phyloP scores from a whole-genome alignment of 2,888 invertebrate species.

The Drosophila aldrichi region DNA sequence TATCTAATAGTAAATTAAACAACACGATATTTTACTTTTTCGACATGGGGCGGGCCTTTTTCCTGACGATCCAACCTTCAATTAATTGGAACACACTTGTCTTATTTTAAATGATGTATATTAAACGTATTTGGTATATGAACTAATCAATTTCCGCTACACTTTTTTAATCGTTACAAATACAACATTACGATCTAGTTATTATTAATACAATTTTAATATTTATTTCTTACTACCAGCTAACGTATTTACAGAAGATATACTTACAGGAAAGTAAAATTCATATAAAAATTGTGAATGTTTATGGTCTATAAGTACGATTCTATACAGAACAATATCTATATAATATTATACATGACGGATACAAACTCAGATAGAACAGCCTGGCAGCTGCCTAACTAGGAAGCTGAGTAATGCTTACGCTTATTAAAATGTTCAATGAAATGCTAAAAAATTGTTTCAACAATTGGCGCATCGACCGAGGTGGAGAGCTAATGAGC shows the following conservation, averaged over 20 bases:
- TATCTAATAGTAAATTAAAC: not conserved
- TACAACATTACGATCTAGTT: conserved; percentile 54
- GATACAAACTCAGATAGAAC: conserved; percentile 19
- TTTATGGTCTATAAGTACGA: conserved; percentile 46
- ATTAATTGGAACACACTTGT: conserved; percentile 11
- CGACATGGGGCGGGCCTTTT: not conserved
- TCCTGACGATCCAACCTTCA: not conserved
- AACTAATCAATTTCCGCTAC: conserved; percentile 67
- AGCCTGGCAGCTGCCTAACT: conserved; percentile 24
- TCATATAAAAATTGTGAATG: conserved; percentile 61
- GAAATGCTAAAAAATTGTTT: conserved; percentile 32
- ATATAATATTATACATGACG: conserved; percentile 42
- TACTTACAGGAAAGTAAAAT: conserved; percentile 69
- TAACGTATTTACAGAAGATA: conserved; percentile 66
- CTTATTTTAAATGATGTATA: conserved; percentile 52
- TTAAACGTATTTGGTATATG: conserved; percentile 59
- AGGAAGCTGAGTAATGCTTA: conserved; percentile 49
- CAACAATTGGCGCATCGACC: conserved; percentile 11
- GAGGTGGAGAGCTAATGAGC: conserved; percentile 9
- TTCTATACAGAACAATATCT: conserved; percentile 35
- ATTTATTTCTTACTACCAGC: conserved; percentile 40
- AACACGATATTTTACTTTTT: not conserved
- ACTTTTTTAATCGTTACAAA: conserved; percentile 41
- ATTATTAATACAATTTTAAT: conserved; percentile 38
- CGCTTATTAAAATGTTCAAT: conserved; percentile 11